phyloP scores from a whole-genome alignment of 2,113 vertebrate genomes.

The Butastur rufipennis region DNA sequence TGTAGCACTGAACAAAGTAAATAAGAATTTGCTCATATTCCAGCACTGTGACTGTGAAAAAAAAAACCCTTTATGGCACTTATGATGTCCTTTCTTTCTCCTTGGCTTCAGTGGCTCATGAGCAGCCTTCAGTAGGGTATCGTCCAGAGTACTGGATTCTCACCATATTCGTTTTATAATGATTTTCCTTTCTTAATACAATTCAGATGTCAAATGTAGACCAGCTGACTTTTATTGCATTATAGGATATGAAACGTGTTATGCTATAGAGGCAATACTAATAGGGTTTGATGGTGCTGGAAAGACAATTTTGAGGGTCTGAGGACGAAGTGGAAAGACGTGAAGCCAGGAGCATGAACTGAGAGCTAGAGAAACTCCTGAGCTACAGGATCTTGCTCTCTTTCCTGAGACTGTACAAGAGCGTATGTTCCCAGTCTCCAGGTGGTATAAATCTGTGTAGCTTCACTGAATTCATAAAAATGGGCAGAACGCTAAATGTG shows the following conservation, averaged over 20 bases:
- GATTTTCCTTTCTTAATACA: constrained; percentile 53
- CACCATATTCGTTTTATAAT: constrained; percentile 2
- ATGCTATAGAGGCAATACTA: neutral
- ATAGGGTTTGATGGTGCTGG: neutral
- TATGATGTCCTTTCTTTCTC: neutral
- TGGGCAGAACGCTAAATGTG: neutral
- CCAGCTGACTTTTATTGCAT: neutral
- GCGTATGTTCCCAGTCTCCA: neutral
- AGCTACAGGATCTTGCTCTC: neutral
- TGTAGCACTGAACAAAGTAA: constrained; percentile 38
- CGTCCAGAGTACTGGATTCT: neutral
- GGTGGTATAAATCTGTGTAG: neutral
- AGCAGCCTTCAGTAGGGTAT: neutral
- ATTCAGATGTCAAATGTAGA: neutral
- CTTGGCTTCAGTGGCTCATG: constrained; percentile 5
- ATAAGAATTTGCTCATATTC: constrained; percentile 13
- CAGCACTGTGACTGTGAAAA: neutral
- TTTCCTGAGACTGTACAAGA: neutral
- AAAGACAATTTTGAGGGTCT: neutral
- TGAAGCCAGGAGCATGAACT: neutral
- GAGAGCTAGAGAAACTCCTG: neutral
- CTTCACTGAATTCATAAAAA: neutral
- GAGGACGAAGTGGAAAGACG: neutral
- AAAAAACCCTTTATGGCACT: neutral
- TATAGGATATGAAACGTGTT: neutral